Conservation (phyloP, 1,140 invertebrate species). For the Psix sp. region DNA sequence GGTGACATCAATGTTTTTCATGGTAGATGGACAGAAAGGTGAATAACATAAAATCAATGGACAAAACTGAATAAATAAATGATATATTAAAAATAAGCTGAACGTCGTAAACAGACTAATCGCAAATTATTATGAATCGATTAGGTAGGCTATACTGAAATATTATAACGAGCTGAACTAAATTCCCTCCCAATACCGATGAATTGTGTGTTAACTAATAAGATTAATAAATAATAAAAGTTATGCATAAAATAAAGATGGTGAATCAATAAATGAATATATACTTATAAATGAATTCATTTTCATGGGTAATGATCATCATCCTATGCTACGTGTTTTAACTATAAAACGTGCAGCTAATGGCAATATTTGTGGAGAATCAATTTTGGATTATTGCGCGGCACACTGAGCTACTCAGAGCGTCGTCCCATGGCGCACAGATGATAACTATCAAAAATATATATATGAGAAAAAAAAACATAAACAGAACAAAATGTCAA, state of each 20-base stretch:
- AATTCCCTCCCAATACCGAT: conserved; percentile 75
- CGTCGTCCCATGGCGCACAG: conserved; percentile 72
- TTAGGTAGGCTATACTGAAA: conserved; percentile 69
- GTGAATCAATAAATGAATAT: conserved; percentile 48
- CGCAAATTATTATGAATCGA: conserved; percentile 65
- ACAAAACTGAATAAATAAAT: conserved; percentile 24
- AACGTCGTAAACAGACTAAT: conserved; percentile 63
- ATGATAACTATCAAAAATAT: conserved; percentile 9
- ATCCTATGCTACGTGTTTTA: conserved; percentile 69
- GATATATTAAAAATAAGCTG: conserved; percentile 45
- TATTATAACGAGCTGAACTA: conserved; percentile 70
- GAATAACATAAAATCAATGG: conserved; percentile 30
- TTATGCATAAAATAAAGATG: conserved; percentile 37
- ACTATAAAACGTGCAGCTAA: conserved; percentile 66
- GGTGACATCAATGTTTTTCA: conserved; percentile 61
- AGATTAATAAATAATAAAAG: conserved; percentile 65
- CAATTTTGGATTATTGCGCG: conserved; percentile 63
- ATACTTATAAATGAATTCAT: conserved; percentile 71
- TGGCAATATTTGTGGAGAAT: conserved; percentile 63
- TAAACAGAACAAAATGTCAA: conserved; percentile 63
- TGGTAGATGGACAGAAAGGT: conserved; percentile 49
- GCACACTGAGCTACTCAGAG: conserved; percentile 71
- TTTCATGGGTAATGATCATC: conserved; percentile 68
- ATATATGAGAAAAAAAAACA: conserved; percentile 1
- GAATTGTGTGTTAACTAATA: conserved; percentile 76